Conservation (phyloP, 2,113 vertebrate species). For the Cinclus mexicanus region DNA sequence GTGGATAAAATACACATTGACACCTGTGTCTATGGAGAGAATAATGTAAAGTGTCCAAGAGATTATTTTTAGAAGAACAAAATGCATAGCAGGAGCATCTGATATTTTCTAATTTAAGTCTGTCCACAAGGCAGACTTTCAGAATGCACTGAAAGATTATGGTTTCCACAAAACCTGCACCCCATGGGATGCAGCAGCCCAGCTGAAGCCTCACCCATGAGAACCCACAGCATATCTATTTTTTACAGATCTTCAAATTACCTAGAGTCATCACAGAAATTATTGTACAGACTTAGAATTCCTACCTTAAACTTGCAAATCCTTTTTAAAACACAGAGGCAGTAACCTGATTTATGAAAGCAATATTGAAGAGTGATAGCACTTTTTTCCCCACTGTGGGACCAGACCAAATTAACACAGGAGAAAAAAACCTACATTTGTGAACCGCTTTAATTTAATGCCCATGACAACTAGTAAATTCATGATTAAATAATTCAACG, state of each 20-base stretch:
- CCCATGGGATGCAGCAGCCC: neutral
- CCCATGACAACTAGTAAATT: neutral
- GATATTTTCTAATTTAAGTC: neutral
- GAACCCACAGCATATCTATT: neutral
- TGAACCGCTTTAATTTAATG: slow-evolving; percentile 13
- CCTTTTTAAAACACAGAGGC: neutral
- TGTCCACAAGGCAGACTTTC: neutral
- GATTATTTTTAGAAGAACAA: neutral
- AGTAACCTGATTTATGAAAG: slow-evolving; percentile 3
- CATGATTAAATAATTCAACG: slow-evolving; percentile 34
- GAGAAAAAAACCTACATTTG: neutral
- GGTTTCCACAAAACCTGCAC: neutral
- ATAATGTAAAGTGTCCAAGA: neutral
- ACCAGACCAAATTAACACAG: neutral
- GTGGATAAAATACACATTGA: neutral
- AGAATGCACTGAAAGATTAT: fast-evolving
- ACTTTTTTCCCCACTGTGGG: neutral
- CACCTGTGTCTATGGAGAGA: neutral
- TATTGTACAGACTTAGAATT: neutral
- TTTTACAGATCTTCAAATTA: neutral
- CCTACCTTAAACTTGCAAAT: neutral
- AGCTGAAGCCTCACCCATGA: neutral
- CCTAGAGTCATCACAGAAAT: neutral
- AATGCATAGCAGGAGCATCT: neutral
- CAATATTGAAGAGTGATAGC: neutral